Conservation (phyloP, 2,888 invertebrate genomes). For the Andrena fulva region DNA sequence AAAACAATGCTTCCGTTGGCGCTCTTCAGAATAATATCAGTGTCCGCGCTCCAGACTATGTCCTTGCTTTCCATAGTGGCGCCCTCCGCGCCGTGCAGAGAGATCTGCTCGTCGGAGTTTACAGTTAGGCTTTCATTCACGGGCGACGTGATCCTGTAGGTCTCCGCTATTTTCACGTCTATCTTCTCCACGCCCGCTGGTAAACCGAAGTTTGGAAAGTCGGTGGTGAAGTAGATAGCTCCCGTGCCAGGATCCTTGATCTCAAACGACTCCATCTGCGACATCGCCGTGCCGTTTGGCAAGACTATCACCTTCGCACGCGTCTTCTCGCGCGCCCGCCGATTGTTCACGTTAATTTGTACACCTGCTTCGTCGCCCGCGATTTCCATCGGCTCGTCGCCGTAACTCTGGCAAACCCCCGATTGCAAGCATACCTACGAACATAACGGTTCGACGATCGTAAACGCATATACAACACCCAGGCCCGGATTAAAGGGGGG, state of each 20-base stretch:
- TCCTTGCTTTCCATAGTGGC: slow-evolving; percentile 90
- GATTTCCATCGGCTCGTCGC: slow-evolving; percentile 84
- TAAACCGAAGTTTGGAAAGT: slow-evolving; percentile 90
- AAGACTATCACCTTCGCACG: slow-evolving; percentile 85
- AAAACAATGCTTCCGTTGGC: slow-evolving; percentile 91
- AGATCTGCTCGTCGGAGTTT: slow-evolving; percentile 89
- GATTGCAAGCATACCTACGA: slow-evolving; percentile 81
- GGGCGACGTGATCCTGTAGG: slow-evolving; percentile 91
- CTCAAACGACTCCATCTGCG: slow-evolving; percentile 89
- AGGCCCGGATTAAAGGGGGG: too few species aligned
- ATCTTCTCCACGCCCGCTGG: slow-evolving; percentile 89
- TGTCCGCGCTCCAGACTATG: slow-evolving; percentile 91
- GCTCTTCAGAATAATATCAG: slow-evolving; percentile 91
- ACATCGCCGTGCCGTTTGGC: slow-evolving; percentile 89
- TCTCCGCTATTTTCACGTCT: slow-evolving; percentile 89
- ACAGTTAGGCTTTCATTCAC: slow-evolving; percentile 89
- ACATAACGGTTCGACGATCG: not conserved
- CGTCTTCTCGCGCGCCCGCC: slow-evolving; percentile 69
- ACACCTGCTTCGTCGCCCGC: slow-evolving; percentile 82
- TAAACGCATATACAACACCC: not conserved
- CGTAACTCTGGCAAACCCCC: slow-evolving; percentile 83
- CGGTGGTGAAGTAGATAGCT: slow-evolving; percentile 88
- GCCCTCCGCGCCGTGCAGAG: slow-evolving; percentile 93
- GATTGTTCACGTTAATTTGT: slow-evolving; percentile 79
- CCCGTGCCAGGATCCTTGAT: slow-evolving; percentile 89